phyloP scores from a whole-genome alignment of 2,888 invertebrate genomes.

The Drosophila subquinaria region DNA sequence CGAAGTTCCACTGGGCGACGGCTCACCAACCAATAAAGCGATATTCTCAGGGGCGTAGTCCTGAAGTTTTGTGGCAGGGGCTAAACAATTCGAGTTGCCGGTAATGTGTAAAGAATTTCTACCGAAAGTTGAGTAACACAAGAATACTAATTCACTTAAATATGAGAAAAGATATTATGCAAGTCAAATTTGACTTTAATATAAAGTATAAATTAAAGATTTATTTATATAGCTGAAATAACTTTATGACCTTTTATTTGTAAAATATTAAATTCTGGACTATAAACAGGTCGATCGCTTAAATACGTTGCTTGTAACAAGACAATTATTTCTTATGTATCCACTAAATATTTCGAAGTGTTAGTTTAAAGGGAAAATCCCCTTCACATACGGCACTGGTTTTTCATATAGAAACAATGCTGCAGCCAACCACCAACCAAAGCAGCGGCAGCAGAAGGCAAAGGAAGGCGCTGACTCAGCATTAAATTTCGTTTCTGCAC shows the following conservation, averaged over 20 bases:
- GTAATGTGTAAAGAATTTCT: background rate
- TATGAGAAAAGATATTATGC: too few relatives aligned
- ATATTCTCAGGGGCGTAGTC: constrained; percentile 59
- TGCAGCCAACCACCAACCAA: constrained; percentile 80
- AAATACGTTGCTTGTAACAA: background rate
- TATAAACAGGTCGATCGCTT: background rate
- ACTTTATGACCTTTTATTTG: too few relatives aligned
- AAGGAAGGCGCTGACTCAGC: constrained; percentile 59
- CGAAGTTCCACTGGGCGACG: constrained; percentile 83
- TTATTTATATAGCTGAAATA: too few relatives aligned
- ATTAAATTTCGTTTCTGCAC: constrained; percentile 52
- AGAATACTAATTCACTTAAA: too few relatives aligned
- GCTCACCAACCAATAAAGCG: constrained; percentile 82
- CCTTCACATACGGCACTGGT: constrained; percentile 39
- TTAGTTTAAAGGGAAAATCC: background rate
- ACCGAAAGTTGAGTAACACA: background rate
- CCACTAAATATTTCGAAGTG: background rate
- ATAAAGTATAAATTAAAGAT: too few relatives aligned
- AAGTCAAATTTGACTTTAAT: background rate
- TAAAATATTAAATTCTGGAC: too few relatives aligned
- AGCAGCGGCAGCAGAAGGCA: constrained; percentile 73
- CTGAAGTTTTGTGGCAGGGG: background rate
- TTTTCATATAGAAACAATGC: constrained; percentile 54
- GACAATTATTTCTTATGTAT: background rate
- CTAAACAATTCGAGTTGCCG: background rate